A percentile compares a stretch with the other conserved stretches of the same genome.
Conservation (phyloP, 64 coral and sea anemone genomes). For the Acropora yongei region DNA sequence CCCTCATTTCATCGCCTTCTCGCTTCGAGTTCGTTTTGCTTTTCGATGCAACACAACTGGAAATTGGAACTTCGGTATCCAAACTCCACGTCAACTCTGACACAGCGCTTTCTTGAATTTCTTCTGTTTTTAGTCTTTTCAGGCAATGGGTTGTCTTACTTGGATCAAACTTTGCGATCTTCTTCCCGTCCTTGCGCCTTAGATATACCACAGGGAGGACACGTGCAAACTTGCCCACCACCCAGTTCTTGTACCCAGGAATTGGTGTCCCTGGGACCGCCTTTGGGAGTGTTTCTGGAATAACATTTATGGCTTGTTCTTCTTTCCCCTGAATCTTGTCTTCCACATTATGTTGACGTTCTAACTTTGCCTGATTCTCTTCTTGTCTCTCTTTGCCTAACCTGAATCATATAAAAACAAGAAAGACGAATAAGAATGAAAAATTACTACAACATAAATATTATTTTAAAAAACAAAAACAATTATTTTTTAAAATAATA, state of each 20-base stretch:
- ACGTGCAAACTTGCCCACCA: slow-evolving; percentile 94
- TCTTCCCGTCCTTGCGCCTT: slow-evolving; percentile 72
- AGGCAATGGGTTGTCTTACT: slow-evolving; percentile 91
- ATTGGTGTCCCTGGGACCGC: slow-evolving; percentile 88
- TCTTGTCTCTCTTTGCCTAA: slow-evolving; percentile 73
- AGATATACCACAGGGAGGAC: slow-evolving; percentile 87
- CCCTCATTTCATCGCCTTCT: not conserved
- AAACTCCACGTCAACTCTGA: slow-evolving; percentile 86
- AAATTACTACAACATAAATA: no score
- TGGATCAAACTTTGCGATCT: slow-evolving; percentile 90
- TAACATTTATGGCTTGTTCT: not conserved
- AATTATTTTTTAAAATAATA: no score
- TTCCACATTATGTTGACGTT: not conserved
- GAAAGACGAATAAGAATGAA: not conserved
- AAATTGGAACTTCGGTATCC: not conserved
- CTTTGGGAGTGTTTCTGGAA: slow-evolving; percentile 38
- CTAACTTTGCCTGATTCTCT: not conserved
- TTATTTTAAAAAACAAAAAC: no score
- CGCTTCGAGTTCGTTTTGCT: not conserved
- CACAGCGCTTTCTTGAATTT: not conserved
- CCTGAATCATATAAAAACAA: not conserved
- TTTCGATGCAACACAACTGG: not conserved
- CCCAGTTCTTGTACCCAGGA: slow-evolving; percentile 91
- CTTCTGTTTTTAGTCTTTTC: slow-evolving; percentile 74
- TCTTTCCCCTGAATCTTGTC: not conserved